Percentiles rank a stretch among this genome's conserved stretches.
These are phyloP conservation scores for Clarias magur DNA, from an alignment of 2,113 vertebrate species.

Conservation along the genomic window DNA sequence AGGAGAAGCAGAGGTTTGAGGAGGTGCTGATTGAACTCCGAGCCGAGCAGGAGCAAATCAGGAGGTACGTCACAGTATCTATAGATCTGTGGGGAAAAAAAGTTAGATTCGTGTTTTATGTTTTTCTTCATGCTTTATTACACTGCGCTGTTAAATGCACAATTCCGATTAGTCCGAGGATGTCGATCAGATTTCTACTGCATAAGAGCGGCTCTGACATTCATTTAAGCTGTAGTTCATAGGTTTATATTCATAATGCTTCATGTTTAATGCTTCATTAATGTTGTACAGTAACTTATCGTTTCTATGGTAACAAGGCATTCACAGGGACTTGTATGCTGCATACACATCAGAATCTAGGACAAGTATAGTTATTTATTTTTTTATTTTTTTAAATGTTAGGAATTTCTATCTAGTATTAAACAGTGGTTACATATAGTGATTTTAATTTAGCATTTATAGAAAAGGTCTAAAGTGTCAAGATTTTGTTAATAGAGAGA, in stretches of 20 bases:
- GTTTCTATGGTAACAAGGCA: background rate
- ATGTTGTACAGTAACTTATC: background rate
- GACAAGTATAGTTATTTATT: background rate
- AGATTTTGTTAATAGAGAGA: background rate
- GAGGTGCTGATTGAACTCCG: slow-evolving; percentile 91
- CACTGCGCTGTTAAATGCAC: background rate
- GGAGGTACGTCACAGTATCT: slow-evolving; percentile 68
- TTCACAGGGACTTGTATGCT: background rate
- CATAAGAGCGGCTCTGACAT: background rate
- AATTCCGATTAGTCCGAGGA: background rate
- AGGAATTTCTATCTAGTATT: background rate
- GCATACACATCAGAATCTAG: background rate
- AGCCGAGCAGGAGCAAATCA: slow-evolving; percentile 91
- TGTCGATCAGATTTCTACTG: background rate
- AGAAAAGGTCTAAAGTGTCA: background rate
- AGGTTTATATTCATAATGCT: background rate
- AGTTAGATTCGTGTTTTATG: background rate
- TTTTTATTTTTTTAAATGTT: background rate
- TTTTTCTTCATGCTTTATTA: background rate
- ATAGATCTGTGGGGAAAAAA: background rate
- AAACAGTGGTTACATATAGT: background rate
- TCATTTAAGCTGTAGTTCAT: background rate
- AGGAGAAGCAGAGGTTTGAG: slow-evolving; percentile 93
- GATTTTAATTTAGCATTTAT: background rate
- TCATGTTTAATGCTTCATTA: background rate